Percentiles rank a stretch among this genome's conserved stretches.
Conservation (phyloP, 64 coral and sea anemone genomes). For the Anthopleura sola region DNA sequence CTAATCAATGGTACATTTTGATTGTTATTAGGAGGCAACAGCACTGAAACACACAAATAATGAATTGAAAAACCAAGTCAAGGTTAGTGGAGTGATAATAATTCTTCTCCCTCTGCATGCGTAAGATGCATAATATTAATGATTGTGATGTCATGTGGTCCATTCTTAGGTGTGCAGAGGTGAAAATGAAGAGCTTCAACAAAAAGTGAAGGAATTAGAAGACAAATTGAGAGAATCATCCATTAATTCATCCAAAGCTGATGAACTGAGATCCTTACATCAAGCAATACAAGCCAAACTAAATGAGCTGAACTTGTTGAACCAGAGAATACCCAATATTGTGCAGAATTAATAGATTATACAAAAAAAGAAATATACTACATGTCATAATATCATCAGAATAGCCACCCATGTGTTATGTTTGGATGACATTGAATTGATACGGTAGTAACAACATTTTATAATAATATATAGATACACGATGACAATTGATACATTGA, state of each 20-base stretch:
- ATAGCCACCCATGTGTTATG: neutral
- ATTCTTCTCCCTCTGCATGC: neutral
- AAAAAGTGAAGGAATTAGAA: constrained; percentile 6
- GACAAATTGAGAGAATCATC: constrained; percentile 8
- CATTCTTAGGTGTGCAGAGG: neutral
- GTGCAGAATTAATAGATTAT: neutral
- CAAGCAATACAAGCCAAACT: constrained; percentile 13
- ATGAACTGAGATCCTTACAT: neutral
- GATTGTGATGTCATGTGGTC: neutral
- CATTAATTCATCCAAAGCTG: constrained; percentile 8
- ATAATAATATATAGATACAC: neutral
- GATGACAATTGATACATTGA: neutral
- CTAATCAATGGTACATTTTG: neutral
- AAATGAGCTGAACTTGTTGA: neutral
- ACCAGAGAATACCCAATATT: constrained; percentile 8
- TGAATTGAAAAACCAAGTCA: constrained; percentile 43
- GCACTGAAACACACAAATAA: constrained; percentile 39
- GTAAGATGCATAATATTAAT: neutral
- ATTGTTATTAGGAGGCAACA: constrained; percentile 18
- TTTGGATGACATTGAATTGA: neutral
- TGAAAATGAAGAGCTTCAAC: constrained; percentile 12
- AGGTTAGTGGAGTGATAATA: constrained; percentile 26
- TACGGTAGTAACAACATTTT: neutral
- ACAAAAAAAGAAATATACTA: neutral
- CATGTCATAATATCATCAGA: neutral